Base-by-base conservation (phyloP, 2,113 vertebrate species). In the Catharus bicknelli region DNA sequence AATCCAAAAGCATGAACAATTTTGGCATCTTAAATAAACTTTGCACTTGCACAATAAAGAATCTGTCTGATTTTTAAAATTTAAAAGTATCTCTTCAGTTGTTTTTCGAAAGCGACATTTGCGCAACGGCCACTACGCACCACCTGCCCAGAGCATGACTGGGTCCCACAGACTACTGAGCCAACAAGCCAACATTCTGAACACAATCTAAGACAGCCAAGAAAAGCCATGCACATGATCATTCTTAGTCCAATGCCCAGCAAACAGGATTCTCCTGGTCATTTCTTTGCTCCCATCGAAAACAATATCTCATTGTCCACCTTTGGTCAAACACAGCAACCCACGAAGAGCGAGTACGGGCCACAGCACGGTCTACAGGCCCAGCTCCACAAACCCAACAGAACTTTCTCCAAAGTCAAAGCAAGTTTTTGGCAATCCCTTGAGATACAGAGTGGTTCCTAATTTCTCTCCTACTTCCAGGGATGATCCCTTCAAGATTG, bases 61-160 rank as follows among this genome's bases (percentile, higher is more conserved):
- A 48, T 2, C 3, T 13, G 8, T 21, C 55, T 38, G 32, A 34
- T 75, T 88, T 81, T 66, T 29, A 26, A 58, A 74, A 32, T 16
- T 13, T 57, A 50, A 12, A 80, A 63, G 77, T 16, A 51, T 32
- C 42, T 68, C 29, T 66, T 72, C 34, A 16, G 45, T 30, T 3
- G 2, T 57, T 81, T 51, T 47, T 34, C 6, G 1, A 22, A 83
- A 42, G 38, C 9, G 1, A 30, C 22, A 67, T 59, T 47, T 16
- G 7, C 7, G 7, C 14, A 1, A 58, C 0, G 0, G 38, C 40
- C 51, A 36, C 8, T 8, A 66, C 5, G 2, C 0, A 0, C 13
- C 13, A 2, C 59, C 82, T 27, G 20, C 16, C 47, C n/a, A 36
- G 10, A 51, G 27, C 20, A 80, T 0, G 0, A 50, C 50, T 8